Conservation (phyloP, 2,888 invertebrate species). For the Aporophyla nigra region DNA sequence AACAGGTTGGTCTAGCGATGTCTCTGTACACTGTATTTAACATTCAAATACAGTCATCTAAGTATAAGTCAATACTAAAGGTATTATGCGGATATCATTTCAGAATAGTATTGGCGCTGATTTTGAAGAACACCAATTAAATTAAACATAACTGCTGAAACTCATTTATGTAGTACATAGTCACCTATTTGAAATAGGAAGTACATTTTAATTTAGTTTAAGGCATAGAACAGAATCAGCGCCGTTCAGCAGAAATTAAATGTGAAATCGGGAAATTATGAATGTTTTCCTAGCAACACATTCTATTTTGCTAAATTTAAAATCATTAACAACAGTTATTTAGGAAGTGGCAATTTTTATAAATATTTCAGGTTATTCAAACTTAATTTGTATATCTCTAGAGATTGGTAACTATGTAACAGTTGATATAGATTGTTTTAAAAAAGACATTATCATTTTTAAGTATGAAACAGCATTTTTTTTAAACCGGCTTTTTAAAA, state of each 20-base stretch:
- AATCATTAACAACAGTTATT: constrained; percentile 1
- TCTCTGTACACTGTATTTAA: not conserved
- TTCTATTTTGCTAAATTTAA: not conserved
- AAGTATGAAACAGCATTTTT: not conserved
- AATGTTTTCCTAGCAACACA: not conserved
- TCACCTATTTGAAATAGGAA: too few relatives aligned
- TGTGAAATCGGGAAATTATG: not conserved
- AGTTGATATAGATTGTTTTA: constrained; percentile 3
- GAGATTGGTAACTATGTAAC: constrained; percentile 30
- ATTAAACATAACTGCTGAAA: too few relatives aligned
- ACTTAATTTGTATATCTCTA: constrained; percentile 35
- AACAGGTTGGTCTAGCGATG: too few relatives aligned
- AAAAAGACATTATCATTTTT: not conserved
- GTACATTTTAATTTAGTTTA: not conserved
- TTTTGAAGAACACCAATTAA: not conserved
- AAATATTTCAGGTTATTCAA: constrained; percentile 36
- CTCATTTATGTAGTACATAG: too few relatives aligned
- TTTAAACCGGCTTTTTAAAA: not conserved
- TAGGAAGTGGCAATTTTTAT: not conserved
- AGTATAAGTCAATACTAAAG: not conserved
- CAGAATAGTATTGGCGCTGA: constrained; percentile 4
- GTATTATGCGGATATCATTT: not conserved
- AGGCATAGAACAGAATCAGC: constrained; percentile 7
- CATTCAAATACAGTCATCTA: constrained; percentile 3
- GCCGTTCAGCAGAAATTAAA: not conserved